Conservation (phyloP, 2,113 vertebrate genomes). For the Hucho hucho region DNA sequence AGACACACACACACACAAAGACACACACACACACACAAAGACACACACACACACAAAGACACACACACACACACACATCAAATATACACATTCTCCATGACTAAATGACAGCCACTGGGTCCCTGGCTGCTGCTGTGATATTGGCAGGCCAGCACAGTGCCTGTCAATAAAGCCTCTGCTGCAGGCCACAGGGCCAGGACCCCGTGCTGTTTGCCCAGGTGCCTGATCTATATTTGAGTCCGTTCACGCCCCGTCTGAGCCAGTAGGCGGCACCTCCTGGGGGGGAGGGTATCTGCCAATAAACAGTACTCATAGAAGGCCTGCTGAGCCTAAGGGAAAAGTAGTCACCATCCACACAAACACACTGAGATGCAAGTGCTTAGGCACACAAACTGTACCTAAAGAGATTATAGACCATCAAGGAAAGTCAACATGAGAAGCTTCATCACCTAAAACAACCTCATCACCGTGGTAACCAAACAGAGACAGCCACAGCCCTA, state of each 20-base stretch:
- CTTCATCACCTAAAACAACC: too few species aligned
- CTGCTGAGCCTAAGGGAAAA: too few species aligned
- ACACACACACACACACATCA: neutral
- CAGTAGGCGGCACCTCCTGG: constrained; percentile 32
- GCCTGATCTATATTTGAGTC: constrained; percentile 50
- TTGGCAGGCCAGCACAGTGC: constrained; percentile 55
- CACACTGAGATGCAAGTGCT: too few species aligned
- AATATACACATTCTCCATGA: constrained; percentile 11
- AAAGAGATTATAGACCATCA: too few species aligned
- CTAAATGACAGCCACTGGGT: constrained; percentile 43
- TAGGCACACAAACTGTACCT: too few species aligned
- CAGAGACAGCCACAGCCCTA: too few species aligned
- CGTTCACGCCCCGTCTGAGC: constrained; percentile 48
- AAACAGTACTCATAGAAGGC: neutral
- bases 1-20: neutral
- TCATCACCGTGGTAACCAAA: too few species aligned
- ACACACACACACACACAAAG: constrained; percentile 13
- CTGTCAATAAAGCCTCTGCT: constrained; percentile 57
- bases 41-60: neutral
- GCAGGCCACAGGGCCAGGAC: constrained; percentile 49
- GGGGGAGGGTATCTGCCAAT: neutral
- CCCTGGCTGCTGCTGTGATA: constrained; percentile 55
- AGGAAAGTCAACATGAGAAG: too few species aligned
- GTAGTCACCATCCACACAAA: neutral
- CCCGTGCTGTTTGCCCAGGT: constrained; percentile 57